These are phyloP conservation scores for Cheirogaleus medius DNA, from an alignment of 2,113 vertebrate species.

Conservation along the genomic window DNA sequence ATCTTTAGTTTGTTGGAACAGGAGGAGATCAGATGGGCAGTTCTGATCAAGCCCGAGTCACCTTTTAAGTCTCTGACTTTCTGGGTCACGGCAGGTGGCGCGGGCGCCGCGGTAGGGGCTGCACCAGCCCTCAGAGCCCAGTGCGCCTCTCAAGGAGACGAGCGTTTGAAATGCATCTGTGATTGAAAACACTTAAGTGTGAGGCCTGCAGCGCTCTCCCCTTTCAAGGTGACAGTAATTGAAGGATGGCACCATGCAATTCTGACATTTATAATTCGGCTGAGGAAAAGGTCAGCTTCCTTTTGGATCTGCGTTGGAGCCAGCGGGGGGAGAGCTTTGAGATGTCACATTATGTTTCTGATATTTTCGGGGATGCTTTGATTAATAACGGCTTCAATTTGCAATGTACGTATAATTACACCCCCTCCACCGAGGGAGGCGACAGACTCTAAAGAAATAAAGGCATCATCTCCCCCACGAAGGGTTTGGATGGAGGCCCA, in stretches of 20 bases:
- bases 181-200: slow-evolving; percentile 67
- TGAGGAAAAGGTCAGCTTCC: slow-evolving; percentile 79
- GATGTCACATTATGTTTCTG: slow-evolving; percentile 72
- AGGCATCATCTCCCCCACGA: background rate
- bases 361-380: slow-evolving; percentile 63
- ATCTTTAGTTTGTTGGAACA: background rate
- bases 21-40: background rate
- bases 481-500: background rate
- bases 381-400: slow-evolving; percentile 71
- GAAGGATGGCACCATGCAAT: slow-evolving; percentile 70
- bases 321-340: slow-evolving; percentile 50
- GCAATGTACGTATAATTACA: slow-evolving; percentile 55
- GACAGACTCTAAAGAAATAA: slow-evolving; percentile 33
- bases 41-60: slow-evolving; percentile 26
- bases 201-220: slow-evolving; percentile 66
- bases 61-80: slow-evolving; percentile 34
- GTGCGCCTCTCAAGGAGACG: slow-evolving; percentile 27
- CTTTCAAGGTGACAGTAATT: slow-evolving; percentile 78
- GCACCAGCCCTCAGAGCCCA: background rate
- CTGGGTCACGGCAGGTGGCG: background rate
- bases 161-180: slow-evolving; percentile 64
- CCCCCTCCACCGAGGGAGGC: background rate
- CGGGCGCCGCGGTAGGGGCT: background rate
- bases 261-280: slow-evolving; percentile 80
- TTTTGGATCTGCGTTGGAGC: slow-evolving; percentile 58